Evolutionary conservation across 2,888 invertebrate genomes (phyloP).

Genomic region (Neria commutata): DNA sequence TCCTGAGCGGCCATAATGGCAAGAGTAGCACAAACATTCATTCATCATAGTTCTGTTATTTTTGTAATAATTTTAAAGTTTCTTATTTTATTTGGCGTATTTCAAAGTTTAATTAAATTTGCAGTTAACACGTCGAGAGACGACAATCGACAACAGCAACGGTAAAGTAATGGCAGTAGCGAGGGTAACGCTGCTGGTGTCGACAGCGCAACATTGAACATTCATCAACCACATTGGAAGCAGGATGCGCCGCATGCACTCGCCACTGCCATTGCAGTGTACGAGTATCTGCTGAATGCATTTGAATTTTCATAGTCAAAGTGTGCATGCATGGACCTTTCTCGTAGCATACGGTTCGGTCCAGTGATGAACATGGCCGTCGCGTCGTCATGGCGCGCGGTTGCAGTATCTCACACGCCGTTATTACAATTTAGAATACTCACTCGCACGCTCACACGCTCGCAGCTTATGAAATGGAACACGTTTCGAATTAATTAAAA

Average conservation of each 20-base stretch:
- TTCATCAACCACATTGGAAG: neutral
- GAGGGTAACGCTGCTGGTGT: too few species aligned
- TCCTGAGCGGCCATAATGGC: neutral
- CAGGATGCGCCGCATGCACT: neutral
- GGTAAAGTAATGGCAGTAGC: neutral
- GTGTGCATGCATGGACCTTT: neutral
- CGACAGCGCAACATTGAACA: neutral
- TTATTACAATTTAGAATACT: neutral
- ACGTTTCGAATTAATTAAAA: conserved; percentile 59
- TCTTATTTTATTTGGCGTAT: too few species aligned
- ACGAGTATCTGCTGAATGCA: neutral
- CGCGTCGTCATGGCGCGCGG: neutral
- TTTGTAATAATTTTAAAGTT: conserved; percentile 30
- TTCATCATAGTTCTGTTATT: conserved; percentile 37
- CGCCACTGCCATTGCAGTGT: neutral
- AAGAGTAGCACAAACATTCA: conserved; percentile 8
- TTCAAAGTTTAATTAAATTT: conserved; percentile 48
- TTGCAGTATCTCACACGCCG: neutral
- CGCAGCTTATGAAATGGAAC: conserved; percentile 52
- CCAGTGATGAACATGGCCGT: neutral
- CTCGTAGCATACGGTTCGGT: neutral
- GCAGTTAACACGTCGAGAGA: conserved; percentile 31
- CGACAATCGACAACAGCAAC: conserved; percentile 27
- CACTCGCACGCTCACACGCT: neutral
- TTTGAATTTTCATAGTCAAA: conserved; percentile 16